A percentile compares a stretch with the other conserved stretches of the same genome.
phyloP scores from a whole-genome alignment of 2,888 invertebrate genomes.

The Achlya flavicornis region DNA sequence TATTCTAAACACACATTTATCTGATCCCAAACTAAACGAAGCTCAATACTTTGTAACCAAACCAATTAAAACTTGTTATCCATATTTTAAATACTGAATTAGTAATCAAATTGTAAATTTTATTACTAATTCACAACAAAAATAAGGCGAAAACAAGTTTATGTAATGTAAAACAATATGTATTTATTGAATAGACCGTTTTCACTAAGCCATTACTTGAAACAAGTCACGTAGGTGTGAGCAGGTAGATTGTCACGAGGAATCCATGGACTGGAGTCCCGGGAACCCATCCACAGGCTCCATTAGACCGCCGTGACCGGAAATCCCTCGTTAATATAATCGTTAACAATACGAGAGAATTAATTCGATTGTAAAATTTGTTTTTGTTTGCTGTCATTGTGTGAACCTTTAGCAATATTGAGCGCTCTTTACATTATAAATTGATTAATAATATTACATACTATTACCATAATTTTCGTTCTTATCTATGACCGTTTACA shows the following conservation, averaged over 20 bases:
- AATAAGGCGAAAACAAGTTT: no score
- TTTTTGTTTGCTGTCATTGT: not conserved
- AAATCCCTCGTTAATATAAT: not conserved
- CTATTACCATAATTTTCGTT: no score
- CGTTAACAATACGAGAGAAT: not conserved
- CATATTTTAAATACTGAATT: no score
- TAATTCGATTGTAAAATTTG: not conserved
- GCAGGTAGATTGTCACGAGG: slow-evolving; percentile 19
- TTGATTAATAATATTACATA: no score
- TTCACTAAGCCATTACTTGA: slow-evolving; percentile 18
- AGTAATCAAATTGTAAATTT: no score
- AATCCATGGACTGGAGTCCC: not conserved
- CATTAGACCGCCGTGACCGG: not conserved
- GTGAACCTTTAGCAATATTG: not conserved
- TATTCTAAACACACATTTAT: not conserved
- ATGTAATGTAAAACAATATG: no score
- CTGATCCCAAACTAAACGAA: no score
- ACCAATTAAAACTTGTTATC: no score
- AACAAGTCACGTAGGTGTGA: slow-evolving; percentile 31
- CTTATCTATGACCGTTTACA: no score
- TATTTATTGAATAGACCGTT: not conserved
- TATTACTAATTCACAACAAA: no score
- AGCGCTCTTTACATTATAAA: not conserved
- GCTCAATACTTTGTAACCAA: no score
- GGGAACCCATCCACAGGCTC: not conserved